These are phyloP conservation scores for Podotricha telesiphe DNA, from an alignment of 2,888 invertebrate genomes.

Conservation along the genomic window DNA sequence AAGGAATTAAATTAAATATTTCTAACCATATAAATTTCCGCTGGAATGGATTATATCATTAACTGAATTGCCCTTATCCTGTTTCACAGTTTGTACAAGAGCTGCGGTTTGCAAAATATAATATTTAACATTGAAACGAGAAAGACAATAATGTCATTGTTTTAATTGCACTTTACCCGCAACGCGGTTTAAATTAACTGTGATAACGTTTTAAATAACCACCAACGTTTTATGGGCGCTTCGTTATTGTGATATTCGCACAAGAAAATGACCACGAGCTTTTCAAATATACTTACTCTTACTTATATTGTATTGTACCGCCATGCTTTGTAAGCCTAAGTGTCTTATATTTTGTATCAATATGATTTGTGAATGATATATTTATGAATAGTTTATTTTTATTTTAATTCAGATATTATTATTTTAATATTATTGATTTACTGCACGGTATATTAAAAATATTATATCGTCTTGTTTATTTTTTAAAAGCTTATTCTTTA, in stretches of 20 bases:
- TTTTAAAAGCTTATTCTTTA: too few species aligned
- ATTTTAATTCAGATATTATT: too few species aligned
- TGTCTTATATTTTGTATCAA: too few species aligned
- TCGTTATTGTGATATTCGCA: slow-evolving; percentile 12
- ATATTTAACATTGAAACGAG: slow-evolving; percentile 19
- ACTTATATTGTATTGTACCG: slow-evolving; percentile 1
- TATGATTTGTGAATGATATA: too few species aligned
- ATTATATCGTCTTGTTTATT: too few species aligned
- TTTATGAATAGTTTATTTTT: too few species aligned
- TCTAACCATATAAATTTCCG: background rate
- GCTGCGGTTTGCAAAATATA: slow-evolving; percentile 22
- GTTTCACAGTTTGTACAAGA: slow-evolving; percentile 20
- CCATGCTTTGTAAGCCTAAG: too few species aligned
- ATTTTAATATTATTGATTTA: too few species aligned
- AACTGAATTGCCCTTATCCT: slow-evolving; percentile 23
- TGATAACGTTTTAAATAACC: slow-evolving; percentile 23
- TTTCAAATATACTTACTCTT: background rate
- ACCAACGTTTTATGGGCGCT: slow-evolving; percentile 15
- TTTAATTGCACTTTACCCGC: slow-evolving; percentile 22
- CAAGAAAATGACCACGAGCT: background rate
- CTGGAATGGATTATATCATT: slow-evolving; percentile 10
- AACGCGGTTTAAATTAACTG: slow-evolving; percentile 25
- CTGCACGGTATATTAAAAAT: too few species aligned
- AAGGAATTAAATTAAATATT: slow-evolving; percentile 14
- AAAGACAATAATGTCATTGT: slow-evolving; percentile 22